Conservation (phyloP, 2,888 invertebrate genomes). For the Bruchidius siliquastri region DNA sequence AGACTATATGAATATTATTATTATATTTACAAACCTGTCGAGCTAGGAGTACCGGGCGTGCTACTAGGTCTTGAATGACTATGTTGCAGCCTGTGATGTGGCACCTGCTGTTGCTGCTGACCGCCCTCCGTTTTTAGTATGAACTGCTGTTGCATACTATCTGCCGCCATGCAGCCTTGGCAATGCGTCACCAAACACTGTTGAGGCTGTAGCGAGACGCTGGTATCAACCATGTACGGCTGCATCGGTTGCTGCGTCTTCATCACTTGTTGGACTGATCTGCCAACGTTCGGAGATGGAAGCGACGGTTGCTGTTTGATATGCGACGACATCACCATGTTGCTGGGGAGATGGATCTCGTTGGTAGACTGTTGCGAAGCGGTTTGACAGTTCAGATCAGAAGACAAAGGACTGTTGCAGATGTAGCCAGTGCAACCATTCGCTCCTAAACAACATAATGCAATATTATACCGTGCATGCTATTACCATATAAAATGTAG, state of each 20-base stretch:
- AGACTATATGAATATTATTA: no score
- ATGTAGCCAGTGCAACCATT: slow-evolving; percentile 38
- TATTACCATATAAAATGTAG: no score
- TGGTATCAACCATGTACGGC: slow-evolving; percentile 35
- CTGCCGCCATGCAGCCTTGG: slow-evolving; percentile 53
- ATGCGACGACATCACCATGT: slow-evolving; percentile 33
- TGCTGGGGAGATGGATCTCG: slow-evolving; percentile 47
- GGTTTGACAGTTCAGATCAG: slow-evolving; percentile 28
- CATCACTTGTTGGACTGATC: not conserved
- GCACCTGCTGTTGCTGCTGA: slow-evolving; percentile 8
- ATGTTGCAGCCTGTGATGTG: slow-evolving; percentile 10
- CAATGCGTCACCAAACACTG: slow-evolving; percentile 47
- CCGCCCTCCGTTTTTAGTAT: slow-evolving; percentile 1
- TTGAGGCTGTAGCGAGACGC: slow-evolving; percentile 26
- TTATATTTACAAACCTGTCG: slow-evolving; percentile 43
- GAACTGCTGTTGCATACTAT: slow-evolving; percentile 46
- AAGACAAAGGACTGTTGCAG: slow-evolving; percentile 39
- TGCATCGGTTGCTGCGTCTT: not conserved
- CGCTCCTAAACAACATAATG: slow-evolving; percentile 24
- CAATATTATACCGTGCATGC: no score
- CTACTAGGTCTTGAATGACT: slow-evolving; percentile 48
- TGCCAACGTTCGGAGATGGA: not conserved
- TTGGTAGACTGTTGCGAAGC: slow-evolving; percentile 36
- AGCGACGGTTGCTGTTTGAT: not conserved
- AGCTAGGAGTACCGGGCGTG: slow-evolving; percentile 54